phyloP scores from a whole-genome alignment of 2,888 invertebrate genomes.

The Melanostoma mellinum region DNA sequence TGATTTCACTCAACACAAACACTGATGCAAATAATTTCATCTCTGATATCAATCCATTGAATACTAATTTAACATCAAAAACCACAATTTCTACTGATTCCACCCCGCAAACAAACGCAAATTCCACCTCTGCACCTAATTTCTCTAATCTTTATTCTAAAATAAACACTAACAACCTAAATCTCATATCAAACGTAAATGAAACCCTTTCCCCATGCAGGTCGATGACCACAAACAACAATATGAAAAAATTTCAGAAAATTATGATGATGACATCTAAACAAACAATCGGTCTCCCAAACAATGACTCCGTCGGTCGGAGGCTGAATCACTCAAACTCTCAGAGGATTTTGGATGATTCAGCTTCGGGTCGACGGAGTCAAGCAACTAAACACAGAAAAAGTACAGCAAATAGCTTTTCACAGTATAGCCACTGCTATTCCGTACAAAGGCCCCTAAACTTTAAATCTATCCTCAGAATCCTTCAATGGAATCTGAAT shows the following conservation, averaged over 20 bases:
- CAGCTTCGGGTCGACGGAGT: not conserved
- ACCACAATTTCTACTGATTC: too few species aligned
- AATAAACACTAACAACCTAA: too few species aligned
- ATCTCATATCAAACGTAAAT: too few species aligned
- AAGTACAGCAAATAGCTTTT: not conserved
- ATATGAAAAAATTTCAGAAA: not conserved
- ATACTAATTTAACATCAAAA: too few species aligned
- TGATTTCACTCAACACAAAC: too few species aligned
- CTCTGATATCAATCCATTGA: too few species aligned
- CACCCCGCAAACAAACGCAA: too few species aligned
- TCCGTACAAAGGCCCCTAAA: not conserved
- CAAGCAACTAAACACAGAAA: not conserved
- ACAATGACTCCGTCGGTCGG: not conserved
- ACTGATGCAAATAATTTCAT: too few species aligned
- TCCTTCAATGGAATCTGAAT: conserved; percentile 4
- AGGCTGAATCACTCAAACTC: not conserved
- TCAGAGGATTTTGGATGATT: not conserved
- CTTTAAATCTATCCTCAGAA: not conserved
- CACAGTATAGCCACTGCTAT: not conserved
- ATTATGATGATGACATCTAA: conserved; percentile 1
- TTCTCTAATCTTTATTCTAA: too few species aligned
- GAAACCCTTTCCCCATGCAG: too few species aligned
- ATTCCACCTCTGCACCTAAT: too few species aligned
- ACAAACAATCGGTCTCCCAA: not conserved
- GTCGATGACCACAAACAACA: not conserved